phyloP scores from a whole-genome alignment of 2,113 vertebrate genomes.

The Myanophis thanlyinensis region DNA sequence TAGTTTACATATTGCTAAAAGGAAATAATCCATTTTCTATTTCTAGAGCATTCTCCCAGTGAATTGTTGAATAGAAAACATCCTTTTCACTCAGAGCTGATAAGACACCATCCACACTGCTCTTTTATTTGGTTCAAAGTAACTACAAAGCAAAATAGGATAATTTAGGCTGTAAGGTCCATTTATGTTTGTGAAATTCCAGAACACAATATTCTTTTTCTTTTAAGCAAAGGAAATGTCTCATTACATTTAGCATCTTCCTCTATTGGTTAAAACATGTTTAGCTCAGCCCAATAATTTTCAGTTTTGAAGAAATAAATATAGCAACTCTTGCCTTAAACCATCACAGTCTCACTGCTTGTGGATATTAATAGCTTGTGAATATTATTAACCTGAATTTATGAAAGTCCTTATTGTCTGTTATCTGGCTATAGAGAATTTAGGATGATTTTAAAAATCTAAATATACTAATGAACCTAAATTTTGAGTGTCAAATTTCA shows the following conservation, averaged over 20 bases:
- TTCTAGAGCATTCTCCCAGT: neutral
- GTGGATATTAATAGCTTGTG: neutral
- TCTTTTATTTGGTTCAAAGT: neutral
- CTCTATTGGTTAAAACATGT: neutral
- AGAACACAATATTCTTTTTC: neutral
- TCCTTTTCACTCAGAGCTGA: neutral
- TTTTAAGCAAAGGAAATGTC: neutral
- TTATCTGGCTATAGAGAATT: neutral
- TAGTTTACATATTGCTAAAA: neutral
- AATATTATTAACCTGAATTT: neutral
- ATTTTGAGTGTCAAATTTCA: neutral
- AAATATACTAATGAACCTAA: neutral
- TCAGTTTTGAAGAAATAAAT: neutral
- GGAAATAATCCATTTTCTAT: conserved; percentile 7
- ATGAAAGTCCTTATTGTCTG: neutral
- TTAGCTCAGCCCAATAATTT: neutral
- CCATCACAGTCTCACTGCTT: neutral
- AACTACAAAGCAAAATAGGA: neutral
- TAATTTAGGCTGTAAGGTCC: neutral
- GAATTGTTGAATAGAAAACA: neutral
- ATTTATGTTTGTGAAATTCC: neutral
- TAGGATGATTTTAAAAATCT: neutral
- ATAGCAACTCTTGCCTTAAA: neutral
- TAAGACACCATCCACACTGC: neutral
- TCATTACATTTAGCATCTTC: neutral